These are phyloP conservation scores for Tenthredo notha DNA, from an alignment of 2,888 invertebrate species.

Conservation along the genomic window DNA sequence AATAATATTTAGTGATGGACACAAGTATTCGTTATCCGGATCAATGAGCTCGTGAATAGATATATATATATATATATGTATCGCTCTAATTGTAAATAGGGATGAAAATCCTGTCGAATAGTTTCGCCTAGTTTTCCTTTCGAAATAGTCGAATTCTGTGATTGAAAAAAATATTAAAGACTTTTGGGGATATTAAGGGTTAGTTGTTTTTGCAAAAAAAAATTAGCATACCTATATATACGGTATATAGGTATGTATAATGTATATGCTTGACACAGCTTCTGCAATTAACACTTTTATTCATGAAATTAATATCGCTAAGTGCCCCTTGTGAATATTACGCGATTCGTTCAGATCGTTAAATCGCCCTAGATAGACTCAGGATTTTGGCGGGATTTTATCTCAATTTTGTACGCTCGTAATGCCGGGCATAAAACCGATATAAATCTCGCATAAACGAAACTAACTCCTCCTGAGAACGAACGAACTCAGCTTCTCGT, in stretches of 20 bases:
- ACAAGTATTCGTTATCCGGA: slow-evolving; percentile 44
- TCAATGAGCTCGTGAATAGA: slow-evolving; percentile 27
- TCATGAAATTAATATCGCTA: slow-evolving; percentile 30
- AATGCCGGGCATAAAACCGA: slow-evolving; percentile 34
- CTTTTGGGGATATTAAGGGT: background rate
- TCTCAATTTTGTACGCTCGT: slow-evolving; percentile 30
- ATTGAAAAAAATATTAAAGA: background rate
- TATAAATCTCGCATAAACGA: slow-evolving; percentile 34
- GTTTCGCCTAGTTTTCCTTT: background rate
- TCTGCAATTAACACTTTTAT: slow-evolving; percentile 8
- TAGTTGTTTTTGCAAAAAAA: background rate
- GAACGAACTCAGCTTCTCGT: background rate
- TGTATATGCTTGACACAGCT: too few relatives aligned
- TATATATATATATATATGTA: background rate
- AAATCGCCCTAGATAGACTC: slow-evolving; percentile 3
- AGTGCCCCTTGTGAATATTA: slow-evolving; percentile 27
- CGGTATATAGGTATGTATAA: too few relatives aligned
- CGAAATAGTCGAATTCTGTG: background rate
- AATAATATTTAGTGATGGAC: slow-evolving; percentile 62
- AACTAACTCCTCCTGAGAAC: background rate
- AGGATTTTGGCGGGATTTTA: slow-evolving; percentile 18
- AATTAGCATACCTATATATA: background rate
- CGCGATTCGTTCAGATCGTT: slow-evolving; percentile 19
- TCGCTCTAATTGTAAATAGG: background rate
- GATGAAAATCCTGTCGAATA: background rate